Evolutionary conservation across 92 coral and sea anemone genomes (phyloP).

Genomic region (Phenganax stokvisi): DNA sequence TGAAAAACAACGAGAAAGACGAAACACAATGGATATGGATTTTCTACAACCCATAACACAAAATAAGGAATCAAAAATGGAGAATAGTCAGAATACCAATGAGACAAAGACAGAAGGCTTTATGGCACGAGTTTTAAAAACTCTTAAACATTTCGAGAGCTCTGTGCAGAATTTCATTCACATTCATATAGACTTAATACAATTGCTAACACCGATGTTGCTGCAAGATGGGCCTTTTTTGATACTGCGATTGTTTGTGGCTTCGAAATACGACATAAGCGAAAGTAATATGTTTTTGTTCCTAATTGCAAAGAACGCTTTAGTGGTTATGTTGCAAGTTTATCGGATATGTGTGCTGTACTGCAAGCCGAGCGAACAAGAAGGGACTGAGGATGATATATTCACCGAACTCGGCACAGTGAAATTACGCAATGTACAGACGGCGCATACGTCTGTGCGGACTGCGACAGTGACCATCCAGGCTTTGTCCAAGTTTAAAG

Average conservation of each 20-base stretch:
- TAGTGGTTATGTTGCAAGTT: slow-evolving; percentile 87
- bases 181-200: slow-evolving; percentile 59
- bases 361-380: slow-evolving; percentile 68
- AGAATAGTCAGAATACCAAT: neutral
- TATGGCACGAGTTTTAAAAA: slow-evolving; percentile 14
- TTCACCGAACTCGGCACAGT: slow-evolving; percentile 59
- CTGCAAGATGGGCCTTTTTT: slow-evolving; percentile 94
- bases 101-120: neutral
- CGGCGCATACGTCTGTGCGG: slow-evolving; percentile 71
- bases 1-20: slow-evolving; percentile 36
- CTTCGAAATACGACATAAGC: slow-evolving; percentile 67
- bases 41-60: neutral
- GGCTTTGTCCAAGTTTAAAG: slow-evolving; percentile 65
- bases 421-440: slow-evolving; percentile 67
- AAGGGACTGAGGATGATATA: slow-evolving; percentile 57
- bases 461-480: slow-evolving; percentile 69
- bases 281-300: slow-evolving; percentile 76
- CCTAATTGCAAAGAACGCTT: slow-evolving; percentile 79
- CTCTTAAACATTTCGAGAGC: slow-evolving; percentile 29
- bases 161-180: slow-evolving; percentile 53
- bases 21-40: slow-evolving; percentile 25
- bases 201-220: slow-evolving; percentile 71
- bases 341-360: slow-evolving; percentile 86
- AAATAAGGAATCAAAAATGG: neutral
- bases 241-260: slow-evolving; percentile 66